A percentile compares a stretch with the other conserved stretches of the same genome.
phyloP scores from a whole-genome alignment of 2,113 vertebrate genomes.

The Takifugu bimaculatus region DNA sequence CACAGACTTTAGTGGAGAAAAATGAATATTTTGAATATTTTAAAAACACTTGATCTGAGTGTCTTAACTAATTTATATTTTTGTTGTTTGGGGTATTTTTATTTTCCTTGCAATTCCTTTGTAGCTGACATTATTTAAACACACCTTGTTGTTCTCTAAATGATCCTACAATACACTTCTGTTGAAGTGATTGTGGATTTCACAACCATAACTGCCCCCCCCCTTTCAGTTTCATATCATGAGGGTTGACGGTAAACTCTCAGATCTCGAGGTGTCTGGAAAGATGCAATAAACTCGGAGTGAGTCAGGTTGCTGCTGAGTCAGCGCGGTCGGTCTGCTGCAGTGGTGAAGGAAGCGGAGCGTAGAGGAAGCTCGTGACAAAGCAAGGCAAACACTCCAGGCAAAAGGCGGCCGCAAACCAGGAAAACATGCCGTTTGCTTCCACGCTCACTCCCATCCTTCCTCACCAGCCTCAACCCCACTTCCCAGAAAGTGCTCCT shows the following conservation, averaged over 20 bases:
- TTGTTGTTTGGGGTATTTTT: neutral
- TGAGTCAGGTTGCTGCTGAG: constrained; percentile 58
- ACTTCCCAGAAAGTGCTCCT: constrained; percentile 52
- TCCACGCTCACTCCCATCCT: constrained; percentile 54
- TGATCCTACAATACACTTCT: no score
- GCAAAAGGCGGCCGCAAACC: constrained; percentile 35
- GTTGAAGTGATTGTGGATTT: neutral
- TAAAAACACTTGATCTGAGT: no score
- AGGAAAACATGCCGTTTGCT: constrained; percentile 48
- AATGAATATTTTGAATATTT: no score
- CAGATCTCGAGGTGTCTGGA: constrained; percentile 42
- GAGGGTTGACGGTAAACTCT: constrained; percentile 29
- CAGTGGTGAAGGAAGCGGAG: constrained; percentile 46
- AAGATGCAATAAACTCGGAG: constrained; percentile 36
- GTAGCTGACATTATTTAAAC: neutral
- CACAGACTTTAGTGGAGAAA: no score
- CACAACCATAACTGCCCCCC: no score
- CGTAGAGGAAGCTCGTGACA: constrained; percentile 57
- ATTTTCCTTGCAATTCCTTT: neutral
- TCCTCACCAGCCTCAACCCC: constrained; percentile 24
- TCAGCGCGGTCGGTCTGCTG: constrained; percentile 54
- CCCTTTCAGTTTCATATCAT: neutral
- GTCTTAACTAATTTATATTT: no score
- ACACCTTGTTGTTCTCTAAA: no score
- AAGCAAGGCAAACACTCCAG: constrained; percentile 39